A percentile compares a stretch with the other conserved stretches of the same genome.
phyloP scores from a whole-genome alignment of 2,797 vertebrate genomes.

The Parauchenoglanis punctatus region DNA sequence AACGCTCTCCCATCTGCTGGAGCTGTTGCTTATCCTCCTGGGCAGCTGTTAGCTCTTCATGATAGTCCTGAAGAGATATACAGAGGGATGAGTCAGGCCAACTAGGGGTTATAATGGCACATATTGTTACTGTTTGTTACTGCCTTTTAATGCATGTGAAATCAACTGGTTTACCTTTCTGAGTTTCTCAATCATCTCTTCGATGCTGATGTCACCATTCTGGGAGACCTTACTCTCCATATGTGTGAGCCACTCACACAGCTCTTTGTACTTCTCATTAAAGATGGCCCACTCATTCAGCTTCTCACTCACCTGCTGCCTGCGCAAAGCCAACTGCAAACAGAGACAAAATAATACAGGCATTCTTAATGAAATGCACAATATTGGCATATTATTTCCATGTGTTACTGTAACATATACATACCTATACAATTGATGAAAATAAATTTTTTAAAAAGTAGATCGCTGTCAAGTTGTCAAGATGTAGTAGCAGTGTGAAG shows the following conservation, averaged over 20 bases:
- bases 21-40: conserved; percentile 92
- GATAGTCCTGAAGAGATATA: conserved; percentile 83
- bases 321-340: conserved; percentile 85
- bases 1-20: conserved; percentile 90
- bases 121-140: not conserved
- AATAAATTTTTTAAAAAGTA: not conserved
- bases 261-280: conserved; percentile 96
- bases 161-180: conserved; percentile 81
- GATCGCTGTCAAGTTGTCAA: not conserved
- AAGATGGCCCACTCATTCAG: conserved; percentile 96
- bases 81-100: not conserved
- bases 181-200: conserved; percentile 98
- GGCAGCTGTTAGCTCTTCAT: conserved; percentile 90
- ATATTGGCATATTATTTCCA: not conserved
- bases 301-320: conserved; percentile 90
- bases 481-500: not conserved
- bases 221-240: conserved; percentile 99
- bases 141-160: not conserved
- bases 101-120: not conserved
- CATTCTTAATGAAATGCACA: not conserved
- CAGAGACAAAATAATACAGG: conserved; percentile 17
- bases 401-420: not conserved
- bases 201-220: conserved; percentile 94
- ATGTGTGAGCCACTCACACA: conserved; percentile 96
- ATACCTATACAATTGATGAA: not conserved